Evolutionary conservation across 2,888 invertebrate species (phyloP), one percentile per base, ranked within the genome.

Genomic region (Nysson spinosus): DNA sequence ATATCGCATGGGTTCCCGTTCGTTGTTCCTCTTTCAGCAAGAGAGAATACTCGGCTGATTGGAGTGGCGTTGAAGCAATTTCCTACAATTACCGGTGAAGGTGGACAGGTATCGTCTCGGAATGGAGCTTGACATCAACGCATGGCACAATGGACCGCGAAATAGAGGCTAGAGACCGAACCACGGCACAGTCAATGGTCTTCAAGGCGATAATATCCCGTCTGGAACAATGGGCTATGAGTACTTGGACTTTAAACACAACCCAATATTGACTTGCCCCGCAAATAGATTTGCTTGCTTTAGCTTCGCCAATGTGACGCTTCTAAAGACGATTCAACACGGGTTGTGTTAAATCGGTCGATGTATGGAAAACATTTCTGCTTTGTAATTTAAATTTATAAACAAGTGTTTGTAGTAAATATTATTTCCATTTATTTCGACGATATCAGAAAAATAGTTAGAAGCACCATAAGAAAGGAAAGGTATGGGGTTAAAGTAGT

Each of bases 31-130:
- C 43, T 40, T 50, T 22, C n/a, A 57, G n/a, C n/a, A n/a, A n/a
- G 20, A 26, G 72, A 80, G 78, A 79, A 84, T 77, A 70, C 76
- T 61, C 62, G 75, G 68, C 68, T 83, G 81, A 84, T 84, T 82
- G 82, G 75, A 71, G 72, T 67, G 58, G 68, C 72, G 76, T 78
- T 77, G 70, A 71, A 73, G 79, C 81, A 84, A 85, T 85, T 85
- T 83, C 81, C 80, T 72, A 74, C 78, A 80, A 85, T 85, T 85
- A 83, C 71, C 74, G 71, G 51, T 56, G 69, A 71, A 72, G 75
- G 69, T 76, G 69, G 78, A 72, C 74, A 63, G 70, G 68, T 74
- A 69, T 73, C 66, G 66, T 50, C 56, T 52, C 22, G 62, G 55
- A 56, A 65, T 42, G 30, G 51, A 56, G 26, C 54, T 46, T 52